Conservation (phyloP, 1,140 invertebrate genomes). For the Scylla paramamosain region DNA sequence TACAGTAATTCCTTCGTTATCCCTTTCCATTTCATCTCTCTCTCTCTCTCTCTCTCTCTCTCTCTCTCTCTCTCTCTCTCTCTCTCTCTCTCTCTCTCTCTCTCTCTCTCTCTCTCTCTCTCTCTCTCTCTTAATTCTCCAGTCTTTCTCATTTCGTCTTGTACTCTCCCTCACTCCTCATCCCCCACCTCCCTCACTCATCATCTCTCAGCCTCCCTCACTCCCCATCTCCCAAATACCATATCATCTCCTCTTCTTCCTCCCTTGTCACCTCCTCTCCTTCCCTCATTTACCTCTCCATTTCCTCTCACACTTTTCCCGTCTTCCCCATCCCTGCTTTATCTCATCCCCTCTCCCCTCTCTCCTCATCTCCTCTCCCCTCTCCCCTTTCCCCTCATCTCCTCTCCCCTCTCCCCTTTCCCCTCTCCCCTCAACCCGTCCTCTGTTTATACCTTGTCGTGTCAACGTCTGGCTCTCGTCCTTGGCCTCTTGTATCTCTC, state of each 20-base stretch:
- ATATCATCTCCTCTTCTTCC: too few species aligned
- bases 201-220: too few species aligned
- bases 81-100: too few species aligned
- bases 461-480: background rate
- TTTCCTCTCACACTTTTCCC: background rate
- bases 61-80: too few species aligned
- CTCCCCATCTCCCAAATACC: too few species aligned
- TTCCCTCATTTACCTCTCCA: background rate
- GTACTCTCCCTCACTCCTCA: too few species aligned
- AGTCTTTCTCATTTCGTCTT: too few species aligned
- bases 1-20: background rate
- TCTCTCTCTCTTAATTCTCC: too few species aligned
- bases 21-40: background rate
- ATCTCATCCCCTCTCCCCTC: background rate
- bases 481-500: background rate
- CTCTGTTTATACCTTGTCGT: background rate
- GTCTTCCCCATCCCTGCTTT: background rate
- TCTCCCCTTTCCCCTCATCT: background rate
- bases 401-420: background rate
- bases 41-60: too few species aligned
- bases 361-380: background rate
- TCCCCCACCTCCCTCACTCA: too few species aligned
- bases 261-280: too few species aligned
- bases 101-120: constrained; percentile 25
- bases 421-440: background rate